A percentile compares a stretch with the other conserved stretches of the same genome.
These are phyloP conservation scores for Charina bottae DNA, from an alignment of 2,113 vertebrate species.

Conservation along the genomic window DNA sequence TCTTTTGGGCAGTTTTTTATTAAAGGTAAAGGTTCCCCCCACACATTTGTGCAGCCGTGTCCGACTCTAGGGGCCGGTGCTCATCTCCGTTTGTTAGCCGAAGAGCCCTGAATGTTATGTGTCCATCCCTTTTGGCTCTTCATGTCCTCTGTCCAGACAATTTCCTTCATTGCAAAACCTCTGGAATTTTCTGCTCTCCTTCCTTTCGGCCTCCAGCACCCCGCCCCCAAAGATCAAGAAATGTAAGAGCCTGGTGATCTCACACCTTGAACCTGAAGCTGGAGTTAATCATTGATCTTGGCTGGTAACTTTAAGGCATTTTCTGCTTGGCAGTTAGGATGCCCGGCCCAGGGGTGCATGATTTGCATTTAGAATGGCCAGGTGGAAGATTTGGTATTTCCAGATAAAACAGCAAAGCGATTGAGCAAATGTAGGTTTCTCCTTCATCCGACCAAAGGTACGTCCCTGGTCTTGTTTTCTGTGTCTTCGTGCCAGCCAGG, in stretches of 20 bases:
- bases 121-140: background rate
- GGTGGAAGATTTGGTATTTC: background rate
- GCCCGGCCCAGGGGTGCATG: background rate
- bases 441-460: background rate
- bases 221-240: background rate
- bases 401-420: background rate
- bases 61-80: no score
- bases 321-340: background rate
- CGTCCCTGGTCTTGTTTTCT: background rate
- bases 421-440: background rate
- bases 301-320: background rate
- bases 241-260: background rate
- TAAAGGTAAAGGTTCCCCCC: no score
- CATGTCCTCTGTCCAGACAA: background rate
- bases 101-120: background rate
- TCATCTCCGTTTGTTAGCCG: no score
- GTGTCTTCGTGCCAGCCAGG: background rate
- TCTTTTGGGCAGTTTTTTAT: background rate
- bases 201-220: background rate
- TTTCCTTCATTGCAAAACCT: background rate
- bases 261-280: background rate
- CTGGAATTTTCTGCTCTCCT: background rate
- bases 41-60: no score
- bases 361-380: background rate
- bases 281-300: conserved; percentile 16